Conservation (phyloP, 2,888 invertebrate genomes). For the Pyrochroa serraticornis region DNA sequence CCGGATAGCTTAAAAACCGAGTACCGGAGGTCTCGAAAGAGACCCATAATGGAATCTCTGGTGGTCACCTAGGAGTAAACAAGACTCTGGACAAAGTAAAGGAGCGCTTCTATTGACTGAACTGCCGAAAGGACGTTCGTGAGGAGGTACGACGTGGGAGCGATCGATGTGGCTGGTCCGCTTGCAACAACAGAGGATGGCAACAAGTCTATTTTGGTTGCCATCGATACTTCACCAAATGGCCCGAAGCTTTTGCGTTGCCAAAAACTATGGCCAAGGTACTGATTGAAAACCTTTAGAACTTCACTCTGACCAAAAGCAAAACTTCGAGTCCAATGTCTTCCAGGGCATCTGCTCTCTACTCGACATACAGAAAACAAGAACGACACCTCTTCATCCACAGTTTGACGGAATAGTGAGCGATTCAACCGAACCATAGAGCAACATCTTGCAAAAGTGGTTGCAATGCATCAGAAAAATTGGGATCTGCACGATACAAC, state of each 20-base stretch:
- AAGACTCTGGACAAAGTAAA: too few relatives aligned
- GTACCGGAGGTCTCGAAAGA: too few relatives aligned
- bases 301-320: constrained; percentile 41
- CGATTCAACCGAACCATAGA: constrained; percentile 28
- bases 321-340: constrained; percentile 41
- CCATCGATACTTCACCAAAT: constrained; percentile 10
- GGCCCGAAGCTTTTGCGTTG: constrained; percentile 32
- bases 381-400: constrained; percentile 42
- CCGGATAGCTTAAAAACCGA: too few relatives aligned
- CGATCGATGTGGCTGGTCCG: constrained; percentile 34
- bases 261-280: constrained; percentile 42
- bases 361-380: constrained; percentile 37
- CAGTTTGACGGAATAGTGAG: constrained; percentile 45
- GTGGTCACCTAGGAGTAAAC: too few relatives aligned
- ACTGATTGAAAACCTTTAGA: constrained; percentile 33
- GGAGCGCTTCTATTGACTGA: not conserved
- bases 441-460: too few relatives aligned
- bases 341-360: constrained; percentile 34
- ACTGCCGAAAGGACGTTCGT: not conserved
- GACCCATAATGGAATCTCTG: too few relatives aligned
- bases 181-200: constrained; percentile 28
- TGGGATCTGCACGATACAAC: too few relatives aligned
- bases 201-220: constrained; percentile 4
- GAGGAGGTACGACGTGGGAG: constrained; percentile 28
- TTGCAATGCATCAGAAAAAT: too few relatives aligned